These are phyloP conservation scores for Ahaetulla prasina DNA, from an alignment of 2,113 vertebrate genomes.

Conservation along the genomic window DNA sequence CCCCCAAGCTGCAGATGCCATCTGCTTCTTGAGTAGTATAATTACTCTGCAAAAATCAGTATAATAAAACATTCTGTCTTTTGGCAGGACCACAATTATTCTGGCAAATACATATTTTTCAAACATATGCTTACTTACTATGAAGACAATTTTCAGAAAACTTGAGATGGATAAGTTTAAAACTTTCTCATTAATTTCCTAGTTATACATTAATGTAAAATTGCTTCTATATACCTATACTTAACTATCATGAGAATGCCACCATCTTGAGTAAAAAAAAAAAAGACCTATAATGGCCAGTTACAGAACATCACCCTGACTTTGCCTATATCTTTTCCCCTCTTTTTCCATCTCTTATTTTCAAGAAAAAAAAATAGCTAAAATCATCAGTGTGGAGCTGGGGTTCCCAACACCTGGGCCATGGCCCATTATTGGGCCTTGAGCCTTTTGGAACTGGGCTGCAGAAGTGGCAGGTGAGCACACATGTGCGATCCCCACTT, in stretches of 20 bases:
- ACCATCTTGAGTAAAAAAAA: not conserved
- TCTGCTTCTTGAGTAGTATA: not conserved
- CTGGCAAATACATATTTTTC: not conserved
- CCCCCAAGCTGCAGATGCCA: not conserved
- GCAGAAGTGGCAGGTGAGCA: not conserved
- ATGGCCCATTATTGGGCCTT: not conserved
- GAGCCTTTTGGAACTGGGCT: not conserved
- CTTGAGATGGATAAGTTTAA: not conserved
- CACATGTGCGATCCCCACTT: fast-evolving
- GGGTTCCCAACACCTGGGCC: too few relatives aligned
- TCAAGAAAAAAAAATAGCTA: not conserved
- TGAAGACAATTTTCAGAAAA: not conserved
- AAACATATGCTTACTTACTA: not conserved
- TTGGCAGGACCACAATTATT: not conserved
- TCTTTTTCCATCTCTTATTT: not conserved
- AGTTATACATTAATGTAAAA: not conserved
- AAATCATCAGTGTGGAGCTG: not conserved
- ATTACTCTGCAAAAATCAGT: not conserved
- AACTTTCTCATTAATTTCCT: not conserved
- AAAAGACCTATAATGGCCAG: not conserved
- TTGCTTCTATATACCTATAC: not conserved
- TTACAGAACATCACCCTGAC: not conserved
- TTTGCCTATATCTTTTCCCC: not conserved
- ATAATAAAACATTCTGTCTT: not conserved
- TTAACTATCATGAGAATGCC: not conserved